Evolutionary conservation across 2,113 vertebrate genomes (phyloP).

Genomic region (cattle (Bos taurus)): ARS-UCD2.0 NC_037349.1:26130501-26131000

Average conservation of each 20-base stretch:
- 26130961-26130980: background rate
- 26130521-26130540: background rate
- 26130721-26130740: background rate
- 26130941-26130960: conserved; percentile 52
- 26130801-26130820: background rate
- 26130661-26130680: background rate
- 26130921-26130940: conserved; percentile 30
- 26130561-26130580: background rate
- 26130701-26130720: background rate
- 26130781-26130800: background rate
- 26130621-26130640: background rate
- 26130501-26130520: background rate
- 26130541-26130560: background rate
- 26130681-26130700: background rate
- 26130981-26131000: background rate
- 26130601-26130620: background rate
- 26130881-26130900: background rate
- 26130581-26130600: background rate
- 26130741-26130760: background rate
- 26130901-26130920: background rate
- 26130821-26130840: background rate
- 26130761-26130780: background rate
- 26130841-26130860: background rate
- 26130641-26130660: background rate
- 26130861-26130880: conserved; percentile 7